These are phyloP conservation scores for Lasioglossum vierecki DNA, from an alignment of 2,888 invertebrate genomes.

Conservation along the genomic window DNA sequence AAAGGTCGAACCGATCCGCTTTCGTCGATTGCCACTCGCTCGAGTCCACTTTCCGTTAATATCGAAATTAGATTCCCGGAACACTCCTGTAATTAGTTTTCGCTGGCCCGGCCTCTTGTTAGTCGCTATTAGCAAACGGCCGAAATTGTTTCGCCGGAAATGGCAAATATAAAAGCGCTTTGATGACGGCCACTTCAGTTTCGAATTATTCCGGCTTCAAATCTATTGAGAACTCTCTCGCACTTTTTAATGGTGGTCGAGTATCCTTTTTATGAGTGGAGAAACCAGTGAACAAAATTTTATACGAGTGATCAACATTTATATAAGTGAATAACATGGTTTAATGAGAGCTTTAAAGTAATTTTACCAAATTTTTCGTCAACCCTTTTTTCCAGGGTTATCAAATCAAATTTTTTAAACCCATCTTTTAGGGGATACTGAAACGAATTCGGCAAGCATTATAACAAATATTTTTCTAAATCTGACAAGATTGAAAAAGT, in stretches of 20 bases:
- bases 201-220: neutral
- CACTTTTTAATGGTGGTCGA: neutral
- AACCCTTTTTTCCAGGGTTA: no score
- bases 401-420: no score
- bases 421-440: no score
- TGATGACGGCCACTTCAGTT: neutral
- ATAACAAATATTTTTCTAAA: no score
- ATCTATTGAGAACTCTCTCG: neutral
- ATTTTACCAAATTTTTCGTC: no score
- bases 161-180: neutral
- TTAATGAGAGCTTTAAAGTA: no score
- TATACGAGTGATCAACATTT: no score
- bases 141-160: neutral
- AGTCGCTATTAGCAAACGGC: slow-evolving; percentile 12
- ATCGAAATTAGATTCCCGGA: slow-evolving; percentile 56
- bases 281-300: no score
- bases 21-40: slow-evolving; percentile 28
- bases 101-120: slow-evolving; percentile 36
- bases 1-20: slow-evolving; percentile 40
- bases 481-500: no score
- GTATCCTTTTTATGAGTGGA: no score
- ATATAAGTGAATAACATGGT: no score
- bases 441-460: no score
- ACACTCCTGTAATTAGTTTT: slow-evolving; percentile 23
- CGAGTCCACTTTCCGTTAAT: slow-evolving; percentile 44